phyloP scores from a whole-genome alignment of 2,888 invertebrate species.

The Willowsia nigromaculata region DNA sequence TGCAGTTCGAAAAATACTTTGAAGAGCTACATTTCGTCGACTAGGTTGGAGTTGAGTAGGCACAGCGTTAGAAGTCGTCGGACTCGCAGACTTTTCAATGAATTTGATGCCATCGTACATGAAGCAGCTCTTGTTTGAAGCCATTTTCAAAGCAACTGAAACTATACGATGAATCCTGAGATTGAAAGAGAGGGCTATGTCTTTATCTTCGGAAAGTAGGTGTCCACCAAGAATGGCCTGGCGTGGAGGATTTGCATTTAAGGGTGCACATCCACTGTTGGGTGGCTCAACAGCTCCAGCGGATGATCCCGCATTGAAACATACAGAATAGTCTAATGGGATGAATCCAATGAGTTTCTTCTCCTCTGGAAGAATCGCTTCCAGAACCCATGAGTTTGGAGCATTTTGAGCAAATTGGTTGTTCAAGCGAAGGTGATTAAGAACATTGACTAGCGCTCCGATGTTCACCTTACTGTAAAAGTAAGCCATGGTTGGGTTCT shows the following conservation, averaged over 20 bases:
- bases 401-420: constrained; percentile 63
- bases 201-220: constrained; percentile 64
- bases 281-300: constrained; percentile 65
- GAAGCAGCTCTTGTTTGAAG: constrained; percentile 54
- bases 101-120: constrained; percentile 64
- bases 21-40: constrained; percentile 77
- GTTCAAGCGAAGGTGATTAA: constrained; percentile 72
- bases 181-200: constrained; percentile 52
- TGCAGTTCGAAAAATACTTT: constrained; percentile 76
- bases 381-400: constrained; percentile 65
- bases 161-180: constrained; percentile 65
- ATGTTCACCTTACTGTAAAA: constrained; percentile 71
- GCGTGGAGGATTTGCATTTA: constrained; percentile 41
- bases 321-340: constrained; percentile 71
- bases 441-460: constrained; percentile 73
- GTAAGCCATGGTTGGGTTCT: constrained; percentile 49
- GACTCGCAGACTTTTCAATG: constrained; percentile 29
- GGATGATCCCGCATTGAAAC: constrained; percentile 66
- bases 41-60: constrained; percentile 64
- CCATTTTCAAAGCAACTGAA: constrained; percentile 58
- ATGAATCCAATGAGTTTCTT: constrained; percentile 77
- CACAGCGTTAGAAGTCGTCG: constrained; percentile 28
- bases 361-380: constrained; percentile 77
- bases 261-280: neutral
- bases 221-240: constrained; percentile 60